Conservation (phyloP, 2,113 vertebrate species). For the Colossoma macropomum region DNA sequence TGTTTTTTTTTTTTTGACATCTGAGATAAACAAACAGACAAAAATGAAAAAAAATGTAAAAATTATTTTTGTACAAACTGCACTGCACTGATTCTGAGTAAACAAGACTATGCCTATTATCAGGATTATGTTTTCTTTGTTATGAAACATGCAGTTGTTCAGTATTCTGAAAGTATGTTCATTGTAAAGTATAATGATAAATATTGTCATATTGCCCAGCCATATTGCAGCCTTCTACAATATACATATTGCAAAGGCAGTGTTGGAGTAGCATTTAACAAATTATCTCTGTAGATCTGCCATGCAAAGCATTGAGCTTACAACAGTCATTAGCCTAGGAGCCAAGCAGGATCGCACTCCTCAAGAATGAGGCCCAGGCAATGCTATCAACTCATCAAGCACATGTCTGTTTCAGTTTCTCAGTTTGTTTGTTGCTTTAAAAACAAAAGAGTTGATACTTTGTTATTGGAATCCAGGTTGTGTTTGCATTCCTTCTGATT, state of each 20-base stretch:
- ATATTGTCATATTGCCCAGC: no score
- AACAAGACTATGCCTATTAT: no score
- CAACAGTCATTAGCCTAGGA: no score
- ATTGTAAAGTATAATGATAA: no score
- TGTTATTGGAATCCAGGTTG: neutral
- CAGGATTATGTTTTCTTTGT: no score
- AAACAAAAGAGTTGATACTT: neutral
- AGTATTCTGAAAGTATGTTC: no score
- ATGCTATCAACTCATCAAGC: neutral
- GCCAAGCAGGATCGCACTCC: neutral
- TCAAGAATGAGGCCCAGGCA: neutral
- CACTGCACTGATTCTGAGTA: no score
- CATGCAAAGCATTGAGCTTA: neutral
- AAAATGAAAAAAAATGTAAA: no score
- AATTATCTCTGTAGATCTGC: neutral
- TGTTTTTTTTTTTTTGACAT: no score
- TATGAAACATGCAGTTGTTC: no score
- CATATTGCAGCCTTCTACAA: neutral
- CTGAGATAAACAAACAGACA: no score
- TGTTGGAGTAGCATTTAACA: neutral
- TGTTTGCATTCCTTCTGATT: conserved; percentile 8
- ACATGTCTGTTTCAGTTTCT: neutral
- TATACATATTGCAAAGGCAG: neutral
- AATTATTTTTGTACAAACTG: no score
- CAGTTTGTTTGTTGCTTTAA: neutral